A percentile compares a stretch with the other conserved stretches of the same genome.
Evolutionary conservation across 2,113 vertebrate species (phyloP).

Genomic region (Hyperopisus bebe): DNA sequence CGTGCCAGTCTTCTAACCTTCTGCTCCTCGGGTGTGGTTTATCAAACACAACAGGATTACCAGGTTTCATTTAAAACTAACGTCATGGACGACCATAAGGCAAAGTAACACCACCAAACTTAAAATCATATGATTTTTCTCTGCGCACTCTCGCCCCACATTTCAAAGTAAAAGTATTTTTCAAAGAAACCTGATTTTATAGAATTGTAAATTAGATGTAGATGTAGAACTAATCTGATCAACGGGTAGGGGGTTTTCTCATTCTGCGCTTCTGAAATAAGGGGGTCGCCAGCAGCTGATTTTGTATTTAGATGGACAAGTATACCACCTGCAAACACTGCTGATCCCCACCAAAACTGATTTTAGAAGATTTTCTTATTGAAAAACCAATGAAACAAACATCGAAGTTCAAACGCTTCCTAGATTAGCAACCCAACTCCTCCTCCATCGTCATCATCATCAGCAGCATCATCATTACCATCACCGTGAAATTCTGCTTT

Average conservation of each 20-base stretch:
- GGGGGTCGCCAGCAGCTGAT: not conserved
- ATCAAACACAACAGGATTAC: not conserved
- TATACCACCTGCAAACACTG: not conserved
- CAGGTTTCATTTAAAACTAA: not conserved
- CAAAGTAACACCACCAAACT: not conserved
- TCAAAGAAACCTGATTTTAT: not conserved
- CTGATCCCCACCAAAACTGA: not conserved
- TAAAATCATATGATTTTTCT: not conserved
- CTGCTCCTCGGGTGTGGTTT: not conserved
- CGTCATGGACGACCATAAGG: not conserved
- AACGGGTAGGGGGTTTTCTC: not conserved
- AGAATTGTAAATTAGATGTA: not conserved
- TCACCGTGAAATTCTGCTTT: not conserved
- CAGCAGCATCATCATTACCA: not conserved
- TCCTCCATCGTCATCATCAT: not conserved
- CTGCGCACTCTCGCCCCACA: not conserved
- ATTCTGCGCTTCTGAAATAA: not conserved
- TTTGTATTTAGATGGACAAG: not conserved
- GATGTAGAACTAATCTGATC: too few relatives aligned
- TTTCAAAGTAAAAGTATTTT: not conserved
- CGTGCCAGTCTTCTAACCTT: not conserved
- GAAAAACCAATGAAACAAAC: not conserved
- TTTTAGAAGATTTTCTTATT: not conserved
- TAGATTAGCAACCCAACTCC: not conserved
- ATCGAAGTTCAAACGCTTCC: not conserved